A percentile compares a stretch with the other conserved stretches of the same genome.
Conservation (phyloP, 2,113 vertebrate genomes). For the Brachyistius frenatus region DNA sequence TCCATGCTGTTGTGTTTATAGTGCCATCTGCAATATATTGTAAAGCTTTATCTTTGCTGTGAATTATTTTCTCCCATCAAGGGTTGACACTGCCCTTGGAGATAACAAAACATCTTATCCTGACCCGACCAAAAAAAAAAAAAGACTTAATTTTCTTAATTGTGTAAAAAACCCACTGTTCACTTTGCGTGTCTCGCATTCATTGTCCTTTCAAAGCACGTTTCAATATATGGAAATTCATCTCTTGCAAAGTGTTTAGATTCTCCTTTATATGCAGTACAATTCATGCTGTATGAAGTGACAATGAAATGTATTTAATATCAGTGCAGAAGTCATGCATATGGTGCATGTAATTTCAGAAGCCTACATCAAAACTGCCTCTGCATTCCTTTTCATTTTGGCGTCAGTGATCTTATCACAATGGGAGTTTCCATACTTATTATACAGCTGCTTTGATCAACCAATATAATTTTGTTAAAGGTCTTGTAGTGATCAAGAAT, state of each 20-base stretch:
- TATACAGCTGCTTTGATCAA: slow-evolving; percentile 65
- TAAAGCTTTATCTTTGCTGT: slow-evolving; percentile 71
- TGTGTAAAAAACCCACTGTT: slow-evolving; percentile 70
- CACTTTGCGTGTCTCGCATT: slow-evolving; percentile 55
- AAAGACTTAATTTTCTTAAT: slow-evolving; percentile 79
- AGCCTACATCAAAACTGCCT: slow-evolving; percentile 26
- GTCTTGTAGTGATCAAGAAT: slow-evolving; percentile 41
- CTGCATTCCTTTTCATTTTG: slow-evolving; percentile 15
- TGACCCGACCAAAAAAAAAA: slow-evolving; percentile 52
- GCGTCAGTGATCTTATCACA: slow-evolving; percentile 50
- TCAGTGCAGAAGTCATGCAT: slow-evolving; percentile 46
- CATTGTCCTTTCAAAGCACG: slow-evolving; percentile 62
- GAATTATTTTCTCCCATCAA: slow-evolving; percentile 77
- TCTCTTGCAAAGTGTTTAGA: slow-evolving; percentile 46
- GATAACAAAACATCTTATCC: slow-evolving; percentile 79
- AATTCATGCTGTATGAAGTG: slow-evolving; percentile 41
- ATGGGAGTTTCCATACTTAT: slow-evolving; percentile 54
- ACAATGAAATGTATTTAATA: slow-evolving; percentile 52
- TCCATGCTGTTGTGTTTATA: slow-evolving; percentile 62
- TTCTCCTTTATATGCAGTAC: slow-evolving; percentile 52
- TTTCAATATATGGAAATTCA: slow-evolving; percentile 55
- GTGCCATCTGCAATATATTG: slow-evolving; percentile 59
- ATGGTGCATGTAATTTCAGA: slow-evolving; percentile 51
- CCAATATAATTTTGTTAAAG: slow-evolving; percentile 34
- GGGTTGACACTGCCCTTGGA: slow-evolving; percentile 59